Conservation (phyloP, 2,797 vertebrate genomes). For the Pampus argenteus region DNA sequence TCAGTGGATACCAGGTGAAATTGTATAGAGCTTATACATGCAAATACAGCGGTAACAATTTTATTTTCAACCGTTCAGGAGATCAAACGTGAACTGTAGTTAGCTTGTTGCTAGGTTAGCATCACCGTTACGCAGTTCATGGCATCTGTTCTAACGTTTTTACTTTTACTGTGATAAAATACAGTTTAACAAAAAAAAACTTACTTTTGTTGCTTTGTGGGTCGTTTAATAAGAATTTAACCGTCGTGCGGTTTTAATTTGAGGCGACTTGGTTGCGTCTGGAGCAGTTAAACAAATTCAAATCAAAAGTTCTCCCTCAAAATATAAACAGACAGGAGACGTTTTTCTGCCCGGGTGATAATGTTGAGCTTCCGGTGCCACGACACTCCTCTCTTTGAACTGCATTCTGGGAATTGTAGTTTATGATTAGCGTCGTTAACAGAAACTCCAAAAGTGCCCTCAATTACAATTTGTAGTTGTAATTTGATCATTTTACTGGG, state of each 20-base stretch:
- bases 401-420: constrained; percentile 60
- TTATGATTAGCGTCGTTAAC: not conserved
- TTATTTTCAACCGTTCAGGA: not conserved
- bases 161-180: too few species aligned
- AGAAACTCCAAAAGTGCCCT: not conserved
- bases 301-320: constrained; percentile 27
- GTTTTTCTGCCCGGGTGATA: constrained; percentile 31
- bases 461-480: not conserved
- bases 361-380: constrained; percentile 54
- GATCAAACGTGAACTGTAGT: not conserved
- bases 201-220: constrained; percentile 73
- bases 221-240: constrained; percentile 52
- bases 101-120: constrained; percentile 37
- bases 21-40: fast-evolving
- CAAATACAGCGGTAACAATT: fast-evolving
- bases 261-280: not conserved
- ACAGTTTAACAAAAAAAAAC: constrained; percentile 2
- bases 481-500: not conserved
- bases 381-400: fast-evolving
- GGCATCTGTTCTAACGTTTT: not conserved
- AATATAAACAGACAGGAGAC: constrained; percentile 63
- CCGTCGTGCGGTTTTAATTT: constrained; percentile 15
- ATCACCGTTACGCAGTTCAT: not conserved
- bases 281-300: not conserved
- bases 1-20: fast-evolving